Percentiles rank a stretch among this genome's conserved stretches.
Conservation (phyloP, 2,888 invertebrate genomes). For the Diadromus collaris region DNA sequence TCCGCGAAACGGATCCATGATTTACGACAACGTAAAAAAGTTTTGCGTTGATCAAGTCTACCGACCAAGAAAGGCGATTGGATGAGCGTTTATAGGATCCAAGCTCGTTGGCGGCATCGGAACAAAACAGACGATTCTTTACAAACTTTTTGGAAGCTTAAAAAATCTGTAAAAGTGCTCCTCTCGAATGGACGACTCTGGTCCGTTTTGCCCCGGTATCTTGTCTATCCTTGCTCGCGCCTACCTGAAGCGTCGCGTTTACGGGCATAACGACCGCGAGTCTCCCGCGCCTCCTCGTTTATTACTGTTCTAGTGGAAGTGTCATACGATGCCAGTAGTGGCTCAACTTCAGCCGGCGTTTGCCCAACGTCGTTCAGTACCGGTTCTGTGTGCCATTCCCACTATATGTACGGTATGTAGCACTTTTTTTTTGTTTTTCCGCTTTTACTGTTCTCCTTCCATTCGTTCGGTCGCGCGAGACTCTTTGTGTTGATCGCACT, state of each 20-base stretch:
- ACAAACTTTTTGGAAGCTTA: background rate
- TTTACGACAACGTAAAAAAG: constrained; percentile 29
- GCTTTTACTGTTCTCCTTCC: constrained; percentile 12
- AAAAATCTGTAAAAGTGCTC: background rate
- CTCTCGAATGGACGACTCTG: background rate
- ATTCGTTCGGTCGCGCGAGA: background rate
- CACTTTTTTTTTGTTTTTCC: constrained; percentile 3
- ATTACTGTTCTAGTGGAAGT: background rate
- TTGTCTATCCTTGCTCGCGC: too few relatives aligned
- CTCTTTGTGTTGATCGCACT: background rate
- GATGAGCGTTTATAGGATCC: background rate
- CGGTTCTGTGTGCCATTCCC: background rate
- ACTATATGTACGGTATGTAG: background rate
- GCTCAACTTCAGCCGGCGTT: too few relatives aligned
- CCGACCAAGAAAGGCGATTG: constrained; percentile 9
- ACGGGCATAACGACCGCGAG: constrained; percentile 27
- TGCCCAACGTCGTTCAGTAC: background rate
- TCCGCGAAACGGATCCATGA: background rate
- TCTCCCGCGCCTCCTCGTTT: constrained; percentile 2
- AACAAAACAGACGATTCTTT: background rate
- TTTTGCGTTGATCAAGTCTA: constrained; percentile 9
- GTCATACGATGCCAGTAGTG: background rate
- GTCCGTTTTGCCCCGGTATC: background rate
- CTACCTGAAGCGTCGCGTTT: constrained; percentile 40
- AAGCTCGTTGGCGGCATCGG: background rate